These are phyloP conservation scores for Ephydatia muelleri DNA, from an alignment of 37 sponge, comb jelly and placozoan species.

Conservation along the genomic window DNA sequence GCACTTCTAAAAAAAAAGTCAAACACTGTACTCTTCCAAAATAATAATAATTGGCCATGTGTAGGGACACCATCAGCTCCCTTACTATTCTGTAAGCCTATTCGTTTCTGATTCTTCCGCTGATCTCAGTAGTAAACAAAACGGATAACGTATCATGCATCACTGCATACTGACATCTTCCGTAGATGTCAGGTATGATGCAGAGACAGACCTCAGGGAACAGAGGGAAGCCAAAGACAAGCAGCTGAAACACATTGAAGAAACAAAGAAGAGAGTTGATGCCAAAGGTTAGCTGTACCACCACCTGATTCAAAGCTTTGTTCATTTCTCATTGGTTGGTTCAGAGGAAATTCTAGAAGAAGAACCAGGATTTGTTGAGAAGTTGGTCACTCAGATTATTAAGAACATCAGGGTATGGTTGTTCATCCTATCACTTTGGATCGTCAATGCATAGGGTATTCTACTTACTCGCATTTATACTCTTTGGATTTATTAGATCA, in stretches of 20 bases:
- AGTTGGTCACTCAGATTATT: slow-evolving; percentile 67
- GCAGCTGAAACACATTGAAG: slow-evolving; percentile 61
- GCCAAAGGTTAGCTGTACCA: neutral
- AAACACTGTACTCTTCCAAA: too few relatives aligned
- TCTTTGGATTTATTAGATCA: slow-evolving; percentile 24
- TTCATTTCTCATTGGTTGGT: neutral
- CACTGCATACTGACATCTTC: neutral
- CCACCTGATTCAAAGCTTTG: too few relatives aligned
- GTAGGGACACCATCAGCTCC: too few relatives aligned
- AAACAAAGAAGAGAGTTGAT: slow-evolving; percentile 41
- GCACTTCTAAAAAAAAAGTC: too few relatives aligned
- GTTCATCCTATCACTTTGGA: too few relatives aligned
- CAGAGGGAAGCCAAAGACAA: slow-evolving; percentile 53
- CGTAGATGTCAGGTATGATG: slow-evolving; percentile 68
- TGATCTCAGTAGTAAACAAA: too few relatives aligned
- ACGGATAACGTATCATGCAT: neutral
- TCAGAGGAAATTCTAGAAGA: slow-evolving; percentile 21
- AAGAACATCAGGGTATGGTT: slow-evolving; percentile 64
- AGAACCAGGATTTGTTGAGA: slow-evolving; percentile 70
- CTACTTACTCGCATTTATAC: too few relatives aligned
- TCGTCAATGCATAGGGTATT: too few relatives aligned
- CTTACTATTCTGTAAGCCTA: too few relatives aligned
- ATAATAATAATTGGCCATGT: too few relatives aligned
- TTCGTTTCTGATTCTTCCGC: too few relatives aligned
- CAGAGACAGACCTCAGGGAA: slow-evolving; percentile 48